Evolutionary conservation across 2,113 vertebrate genomes (phyloP).

Genomic region (Platysternon megacephalum): DNA sequence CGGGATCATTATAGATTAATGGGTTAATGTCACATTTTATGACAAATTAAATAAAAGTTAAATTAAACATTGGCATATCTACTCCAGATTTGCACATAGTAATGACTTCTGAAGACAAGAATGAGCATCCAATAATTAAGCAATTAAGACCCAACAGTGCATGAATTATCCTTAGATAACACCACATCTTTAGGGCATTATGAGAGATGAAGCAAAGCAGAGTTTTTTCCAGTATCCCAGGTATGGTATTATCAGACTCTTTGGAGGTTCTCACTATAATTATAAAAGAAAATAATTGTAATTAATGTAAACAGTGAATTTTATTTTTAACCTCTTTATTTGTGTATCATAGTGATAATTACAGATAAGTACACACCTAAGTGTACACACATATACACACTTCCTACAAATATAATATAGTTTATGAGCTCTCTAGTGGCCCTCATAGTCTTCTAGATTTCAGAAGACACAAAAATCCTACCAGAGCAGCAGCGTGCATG

Average conservation of each 20-base stretch:
- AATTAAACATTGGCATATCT: background rate
- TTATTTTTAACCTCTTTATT: background rate
- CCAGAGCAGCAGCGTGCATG: no score
- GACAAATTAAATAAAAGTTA: background rate
- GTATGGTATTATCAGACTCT: background rate
- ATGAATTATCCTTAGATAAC: background rate
- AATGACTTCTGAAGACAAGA: background rate
- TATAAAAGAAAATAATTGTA: background rate
- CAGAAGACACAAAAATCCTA: no score
- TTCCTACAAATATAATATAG: background rate
- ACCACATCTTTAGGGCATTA: background rate
- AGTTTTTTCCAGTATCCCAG: background rate
- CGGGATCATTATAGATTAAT: background rate
- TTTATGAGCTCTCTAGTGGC: no score
- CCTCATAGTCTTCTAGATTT: no score
- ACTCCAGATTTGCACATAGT: background rate
- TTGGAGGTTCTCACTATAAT: background rate
- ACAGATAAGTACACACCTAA: background rate
- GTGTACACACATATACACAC: background rate
- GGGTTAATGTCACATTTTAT: background rate
- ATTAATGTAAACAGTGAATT: background rate
- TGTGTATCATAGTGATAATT: background rate
- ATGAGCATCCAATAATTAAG: background rate
- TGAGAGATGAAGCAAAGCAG: background rate
- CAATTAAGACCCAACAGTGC: background rate